Evolutionary conservation across 2,113 vertebrate species (phyloP).

Genomic region (Turdus rufiventris): DNA sequence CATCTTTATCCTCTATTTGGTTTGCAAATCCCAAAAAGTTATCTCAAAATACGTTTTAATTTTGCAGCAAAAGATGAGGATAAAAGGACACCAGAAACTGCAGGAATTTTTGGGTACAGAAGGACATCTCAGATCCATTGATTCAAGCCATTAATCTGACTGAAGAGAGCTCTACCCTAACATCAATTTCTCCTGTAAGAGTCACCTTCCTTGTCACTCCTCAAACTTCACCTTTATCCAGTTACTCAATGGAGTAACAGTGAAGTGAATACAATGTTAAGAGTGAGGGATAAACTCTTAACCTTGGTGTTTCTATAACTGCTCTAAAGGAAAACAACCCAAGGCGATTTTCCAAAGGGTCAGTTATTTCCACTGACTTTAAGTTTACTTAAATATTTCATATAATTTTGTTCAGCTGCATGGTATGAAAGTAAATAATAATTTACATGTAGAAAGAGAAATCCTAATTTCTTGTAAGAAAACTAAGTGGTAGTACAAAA

Average conservation of each 20-base stretch:
- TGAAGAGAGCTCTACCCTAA: neutral
- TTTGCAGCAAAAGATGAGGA: neutral
- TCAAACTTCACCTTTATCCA: neutral
- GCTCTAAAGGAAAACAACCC: neutral
- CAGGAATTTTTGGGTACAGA: neutral
- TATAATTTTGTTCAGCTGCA: neutral
- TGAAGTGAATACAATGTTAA: neutral
- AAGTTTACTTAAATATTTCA: neutral
- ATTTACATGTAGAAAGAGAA: neutral
- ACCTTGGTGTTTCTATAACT: neutral
- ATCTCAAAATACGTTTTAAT: neutral
- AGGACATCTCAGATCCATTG: neutral
- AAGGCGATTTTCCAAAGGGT: neutral
- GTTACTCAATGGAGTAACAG: neutral
- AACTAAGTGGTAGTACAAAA: neutral
- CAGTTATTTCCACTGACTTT: neutral
- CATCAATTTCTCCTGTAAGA: constrained; percentile 6
- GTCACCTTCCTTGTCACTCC: constrained; percentile 31
- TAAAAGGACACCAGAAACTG: neutral
- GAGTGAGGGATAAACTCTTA: neutral
- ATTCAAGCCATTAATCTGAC: constrained; percentile 40
- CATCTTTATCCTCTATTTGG: neutral
- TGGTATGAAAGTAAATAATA: neutral
- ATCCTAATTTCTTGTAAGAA: neutral
- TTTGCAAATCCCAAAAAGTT: neutral